Conservation (phyloP, 2,113 vertebrate genomes). For the Sprattus sprattus region DNA sequence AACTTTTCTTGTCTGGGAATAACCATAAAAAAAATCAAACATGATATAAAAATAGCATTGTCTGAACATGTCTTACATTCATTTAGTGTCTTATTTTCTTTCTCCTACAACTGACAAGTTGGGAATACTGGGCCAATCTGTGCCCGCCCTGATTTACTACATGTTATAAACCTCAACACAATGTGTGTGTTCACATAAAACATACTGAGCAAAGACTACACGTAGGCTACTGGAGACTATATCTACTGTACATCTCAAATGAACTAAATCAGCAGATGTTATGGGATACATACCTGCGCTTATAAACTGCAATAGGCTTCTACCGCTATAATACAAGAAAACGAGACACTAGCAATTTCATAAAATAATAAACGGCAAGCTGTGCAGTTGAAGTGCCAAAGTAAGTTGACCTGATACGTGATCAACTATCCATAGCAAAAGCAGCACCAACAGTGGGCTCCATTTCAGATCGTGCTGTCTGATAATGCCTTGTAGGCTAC, state of each 20-base stretch:
- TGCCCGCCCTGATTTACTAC: not conserved
- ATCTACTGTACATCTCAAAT: not conserved
- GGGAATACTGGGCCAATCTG: not conserved
- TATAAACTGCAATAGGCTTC: not conserved
- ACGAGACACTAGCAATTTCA: not conserved
- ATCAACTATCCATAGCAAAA: conserved; percentile 1
- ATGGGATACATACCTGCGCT: not conserved
- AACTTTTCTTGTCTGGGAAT: not conserved
- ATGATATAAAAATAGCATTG: not conserved
- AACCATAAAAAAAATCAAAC: not conserved
- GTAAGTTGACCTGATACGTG: not conserved
- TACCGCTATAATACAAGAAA: not conserved
- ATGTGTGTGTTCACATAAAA: not conserved
- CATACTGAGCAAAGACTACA: not conserved
- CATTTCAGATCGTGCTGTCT: conserved; percentile 4
- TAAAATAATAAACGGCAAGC: not conserved
- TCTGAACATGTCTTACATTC: not conserved
- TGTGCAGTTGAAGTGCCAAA: not conserved
- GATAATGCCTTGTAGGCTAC: not conserved
- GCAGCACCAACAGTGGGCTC: conserved; percentile 14
- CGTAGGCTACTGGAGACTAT: not conserved
- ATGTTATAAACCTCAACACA: not conserved
- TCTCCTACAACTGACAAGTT: not conserved
- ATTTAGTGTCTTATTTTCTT: too few relatives aligned
- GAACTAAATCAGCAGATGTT: not conserved